phyloP scores from a whole-genome alignment of 1,140 invertebrate species.

The Chironomus tepperi region DNA sequence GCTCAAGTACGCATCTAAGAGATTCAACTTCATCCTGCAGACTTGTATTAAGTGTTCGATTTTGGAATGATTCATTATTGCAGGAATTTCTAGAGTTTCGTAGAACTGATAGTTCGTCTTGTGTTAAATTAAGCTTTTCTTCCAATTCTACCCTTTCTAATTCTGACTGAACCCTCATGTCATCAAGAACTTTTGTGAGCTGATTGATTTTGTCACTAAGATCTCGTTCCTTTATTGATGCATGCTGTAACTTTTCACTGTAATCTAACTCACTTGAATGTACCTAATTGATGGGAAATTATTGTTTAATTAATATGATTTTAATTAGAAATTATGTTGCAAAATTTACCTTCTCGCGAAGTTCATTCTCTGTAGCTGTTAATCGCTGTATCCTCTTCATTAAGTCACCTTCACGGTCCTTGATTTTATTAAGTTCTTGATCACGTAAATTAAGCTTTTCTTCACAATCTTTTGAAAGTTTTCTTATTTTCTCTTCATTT shows the following conservation, averaged over 20 bases:
- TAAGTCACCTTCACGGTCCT: constrained; percentile 34
- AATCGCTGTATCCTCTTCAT: constrained; percentile 32
- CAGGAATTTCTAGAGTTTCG: constrained; percentile 29
- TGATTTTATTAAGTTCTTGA: constrained; percentile 28
- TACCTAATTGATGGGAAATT: background rate
- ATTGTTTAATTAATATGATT: background rate
- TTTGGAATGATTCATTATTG: constrained; percentile 17
- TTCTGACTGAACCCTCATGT: constrained; percentile 30
- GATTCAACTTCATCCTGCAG: constrained; percentile 61
- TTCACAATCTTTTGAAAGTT: constrained; percentile 28
- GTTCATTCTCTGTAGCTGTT: constrained; percentile 32
- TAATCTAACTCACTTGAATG: constrained; percentile 30
- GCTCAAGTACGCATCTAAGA: constrained; percentile 61
- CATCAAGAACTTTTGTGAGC: constrained; percentile 33
- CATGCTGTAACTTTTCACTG: constrained; percentile 30
- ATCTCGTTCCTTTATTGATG: constrained; percentile 34
- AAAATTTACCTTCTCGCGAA: constrained; percentile 31
- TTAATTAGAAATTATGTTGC: background rate
- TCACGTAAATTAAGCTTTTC: constrained; percentile 32
- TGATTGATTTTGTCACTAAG: constrained; percentile 32
- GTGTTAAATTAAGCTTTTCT: constrained; percentile 33
- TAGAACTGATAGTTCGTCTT: constrained; percentile 38
- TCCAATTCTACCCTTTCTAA: constrained; percentile 33
- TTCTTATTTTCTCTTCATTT: constrained; percentile 32
- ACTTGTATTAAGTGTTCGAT: background rate